phyloP scores from a whole-genome alignment of 2,113 vertebrate genomes.

The Megaptera novaeangliae region DNA sequence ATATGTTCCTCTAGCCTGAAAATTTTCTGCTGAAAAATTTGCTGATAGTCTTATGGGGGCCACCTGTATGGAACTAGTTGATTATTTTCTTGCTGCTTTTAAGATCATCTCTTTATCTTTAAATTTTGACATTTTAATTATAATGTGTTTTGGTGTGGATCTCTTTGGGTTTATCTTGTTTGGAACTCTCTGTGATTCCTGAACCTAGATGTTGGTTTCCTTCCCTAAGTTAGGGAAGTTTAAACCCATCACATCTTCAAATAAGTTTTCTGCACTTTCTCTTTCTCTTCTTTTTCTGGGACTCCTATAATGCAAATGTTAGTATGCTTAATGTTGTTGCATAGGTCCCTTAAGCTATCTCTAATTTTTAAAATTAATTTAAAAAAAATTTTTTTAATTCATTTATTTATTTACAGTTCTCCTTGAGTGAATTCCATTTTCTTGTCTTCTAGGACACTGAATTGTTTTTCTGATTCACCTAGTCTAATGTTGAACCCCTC shows the following conservation, averaged over 20 bases:
- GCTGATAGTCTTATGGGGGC: neutral
- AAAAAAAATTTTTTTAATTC: neutral
- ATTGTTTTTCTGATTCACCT: neutral
- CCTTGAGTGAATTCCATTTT: neutral
- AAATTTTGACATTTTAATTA: neutral
- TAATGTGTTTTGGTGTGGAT: neutral
- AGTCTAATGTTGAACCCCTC: neutral
- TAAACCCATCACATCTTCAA: neutral
- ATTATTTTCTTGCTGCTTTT: neutral
- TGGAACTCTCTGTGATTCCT: neutral
- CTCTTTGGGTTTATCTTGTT: neutral
- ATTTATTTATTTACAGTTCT: neutral
- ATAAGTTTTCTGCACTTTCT: neutral
- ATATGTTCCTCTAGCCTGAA: too few relatives aligned
- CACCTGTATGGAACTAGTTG: neutral
- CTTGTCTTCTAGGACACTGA: neutral
- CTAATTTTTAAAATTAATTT: neutral
- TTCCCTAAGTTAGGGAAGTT: neutral
- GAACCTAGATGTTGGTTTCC: neutral
- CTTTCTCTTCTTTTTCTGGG: neutral
- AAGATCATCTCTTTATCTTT: neutral
- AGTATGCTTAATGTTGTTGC: neutral
- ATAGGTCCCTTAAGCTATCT: neutral
- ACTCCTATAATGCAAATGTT: neutral
- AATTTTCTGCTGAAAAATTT: too few relatives aligned